These are phyloP conservation scores for Scaptomyza pallida DNA, from an alignment of 1,140 invertebrate genomes.

Conservation along the genomic window DNA sequence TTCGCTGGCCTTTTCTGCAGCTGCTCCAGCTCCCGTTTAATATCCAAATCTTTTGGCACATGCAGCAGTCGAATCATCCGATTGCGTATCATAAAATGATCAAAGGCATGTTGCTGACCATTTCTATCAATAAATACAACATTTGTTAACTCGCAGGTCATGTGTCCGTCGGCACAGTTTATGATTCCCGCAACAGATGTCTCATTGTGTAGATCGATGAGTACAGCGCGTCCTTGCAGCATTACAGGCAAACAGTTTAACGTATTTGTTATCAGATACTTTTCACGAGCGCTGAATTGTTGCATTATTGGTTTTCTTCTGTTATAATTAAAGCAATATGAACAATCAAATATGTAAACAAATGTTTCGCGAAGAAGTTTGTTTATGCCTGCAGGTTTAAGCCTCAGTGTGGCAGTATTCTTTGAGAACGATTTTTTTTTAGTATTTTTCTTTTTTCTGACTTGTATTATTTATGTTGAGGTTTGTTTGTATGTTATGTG, in stretches of 20 bases:
- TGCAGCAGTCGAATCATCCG: conserved; percentile 77
- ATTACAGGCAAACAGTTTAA: conserved; percentile 68
- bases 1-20: conserved; percentile 30
- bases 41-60: conserved; percentile 56
- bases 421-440: not conserved
- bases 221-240: conserved; percentile 65
- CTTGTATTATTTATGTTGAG: not conserved
- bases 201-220: conserved; percentile 78
- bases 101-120: conserved; percentile 62
- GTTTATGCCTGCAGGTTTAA: not conserved
- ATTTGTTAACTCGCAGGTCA: conserved; percentile 70
- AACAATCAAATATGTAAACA: conserved; percentile 15
- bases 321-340: not conserved
- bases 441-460: too few relatives aligned
- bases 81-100: conserved; percentile 72
- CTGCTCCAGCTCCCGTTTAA: conserved; percentile 41
- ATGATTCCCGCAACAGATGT: conserved; percentile 74
- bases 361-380: not conserved
- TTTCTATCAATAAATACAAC: conserved; percentile 75
- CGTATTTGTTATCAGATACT: conserved; percentile 70
- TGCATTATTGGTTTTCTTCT: conserved; percentile 37
- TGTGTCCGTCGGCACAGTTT: conserved; percentile 61
- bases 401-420: not conserved
- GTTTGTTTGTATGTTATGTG: not conserved
- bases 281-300: conserved; percentile 62